phyloP scores from a whole-genome alignment of 2,888 invertebrate genomes.

The Helicoverpa assulta region DNA sequence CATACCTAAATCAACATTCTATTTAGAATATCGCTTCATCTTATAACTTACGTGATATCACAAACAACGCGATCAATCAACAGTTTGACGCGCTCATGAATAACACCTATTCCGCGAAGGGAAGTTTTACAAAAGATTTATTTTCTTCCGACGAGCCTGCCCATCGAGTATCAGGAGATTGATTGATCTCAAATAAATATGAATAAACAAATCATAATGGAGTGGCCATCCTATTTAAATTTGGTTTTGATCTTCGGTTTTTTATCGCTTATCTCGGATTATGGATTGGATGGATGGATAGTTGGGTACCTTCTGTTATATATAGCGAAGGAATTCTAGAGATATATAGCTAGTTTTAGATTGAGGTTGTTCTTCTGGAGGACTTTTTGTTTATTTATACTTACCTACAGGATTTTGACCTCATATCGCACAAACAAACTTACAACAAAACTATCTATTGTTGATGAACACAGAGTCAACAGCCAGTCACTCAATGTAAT shows the following conservation, averaged over 20 bases:
- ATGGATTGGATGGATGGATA: too few species aligned
- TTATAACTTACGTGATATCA: slow-evolving; percentile 21
- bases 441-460: too few species aligned
- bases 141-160: slow-evolving; percentile 79
- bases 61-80: slow-evolving; percentile 86
- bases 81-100: slow-evolving; percentile 85
- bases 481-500: too few species aligned
- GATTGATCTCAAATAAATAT: slow-evolving; percentile 87
- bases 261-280: slow-evolving; percentile 20
- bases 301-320: too few species aligned
- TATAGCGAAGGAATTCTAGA: too few species aligned
- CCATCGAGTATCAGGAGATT: slow-evolving; percentile 82
- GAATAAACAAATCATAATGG: slow-evolving; percentile 70
- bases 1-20: not conserved
- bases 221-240: slow-evolving; percentile 33
- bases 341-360: too few species aligned
- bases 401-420: too few species aligned
- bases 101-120: slow-evolving; percentile 85
- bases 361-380: too few species aligned
- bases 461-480: too few species aligned
- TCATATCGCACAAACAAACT: too few species aligned
- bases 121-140: slow-evolving; percentile 89
- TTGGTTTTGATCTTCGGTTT: slow-evolving; percentile 22
- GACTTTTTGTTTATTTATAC: too few species aligned
- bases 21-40: slow-evolving; percentile 41